Percentiles rank a stretch among this genome's conserved stretches.
phyloP scores from a whole-genome alignment of 2,797 vertebrate genomes.

The Hipposideros larvatus region DNA sequence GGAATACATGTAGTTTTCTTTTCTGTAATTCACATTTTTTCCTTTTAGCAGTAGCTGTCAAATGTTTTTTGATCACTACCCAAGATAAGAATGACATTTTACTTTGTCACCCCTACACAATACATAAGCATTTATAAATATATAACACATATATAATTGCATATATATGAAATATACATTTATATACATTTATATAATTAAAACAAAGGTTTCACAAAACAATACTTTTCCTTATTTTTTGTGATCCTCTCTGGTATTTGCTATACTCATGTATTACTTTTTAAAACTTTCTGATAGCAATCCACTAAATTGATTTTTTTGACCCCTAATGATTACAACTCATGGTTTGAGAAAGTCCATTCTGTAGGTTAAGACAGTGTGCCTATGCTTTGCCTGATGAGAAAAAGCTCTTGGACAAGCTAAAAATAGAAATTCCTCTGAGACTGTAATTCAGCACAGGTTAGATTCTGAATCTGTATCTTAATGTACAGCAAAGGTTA shows the following conservation, averaged over 20 bases:
- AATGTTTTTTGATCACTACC: not conserved
- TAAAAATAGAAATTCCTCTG: conserved; percentile 28
- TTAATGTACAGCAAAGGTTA: not conserved
- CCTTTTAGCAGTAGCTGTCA: not conserved
- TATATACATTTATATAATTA: conserved; percentile 41
- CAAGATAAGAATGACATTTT: conserved; percentile 27
- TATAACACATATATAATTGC: not conserved
- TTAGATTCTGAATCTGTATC: not conserved
- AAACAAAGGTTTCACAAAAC: not conserved
- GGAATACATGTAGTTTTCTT: not conserved
- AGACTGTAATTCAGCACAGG: not conserved
- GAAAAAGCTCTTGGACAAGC: not conserved
- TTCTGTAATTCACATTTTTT: not conserved
- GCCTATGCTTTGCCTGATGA: not conserved
- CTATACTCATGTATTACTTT: not conserved
- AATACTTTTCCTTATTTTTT: conserved; percentile 41
- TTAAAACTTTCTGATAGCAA: not conserved
- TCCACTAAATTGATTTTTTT: not conserved
- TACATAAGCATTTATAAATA: conserved; percentile 38
- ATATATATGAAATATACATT: not conserved
- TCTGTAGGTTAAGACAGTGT: not conserved
- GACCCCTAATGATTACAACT: not conserved
- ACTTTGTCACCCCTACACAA: not conserved
- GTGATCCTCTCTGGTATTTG: not conserved
- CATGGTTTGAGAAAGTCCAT: conserved; percentile 6